Base-by-base conservation (phyloP, 2,888 invertebrate genomes). In the Junonia oenone region DNA sequence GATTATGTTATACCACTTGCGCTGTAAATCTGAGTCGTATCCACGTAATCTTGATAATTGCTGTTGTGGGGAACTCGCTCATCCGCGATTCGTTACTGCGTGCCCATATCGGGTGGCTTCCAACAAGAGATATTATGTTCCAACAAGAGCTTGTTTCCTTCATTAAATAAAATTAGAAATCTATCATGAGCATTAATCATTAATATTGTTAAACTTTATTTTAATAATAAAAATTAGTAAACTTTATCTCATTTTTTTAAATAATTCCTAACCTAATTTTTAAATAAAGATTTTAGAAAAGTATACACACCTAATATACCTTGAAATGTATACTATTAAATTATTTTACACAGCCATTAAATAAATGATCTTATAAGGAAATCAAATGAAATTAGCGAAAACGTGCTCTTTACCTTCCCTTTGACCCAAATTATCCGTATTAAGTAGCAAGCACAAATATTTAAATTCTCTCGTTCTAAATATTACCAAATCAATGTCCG, bases 1-100 rank as follows among this genome's bases (percentile, higher is more conserved):
- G 19, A 69, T 68, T 26, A 27, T 47, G 63, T 67, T 69, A 74
- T 64, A 70, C 58, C 38, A 63, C 65, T 43, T 26, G 43, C 56
- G 63, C 66, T 60, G 61, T 66, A 63, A 62, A 60, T 61, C 61
- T 62, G 60, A 69, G 58, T 64, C 61, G 71, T 60, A 73, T 72
- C 73, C 73, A 73, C 71, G 69, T 77, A 75, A 78, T 80, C 76
- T 76, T 75, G 67, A 72, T 80, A 77, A 78, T 76, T 75, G 71
- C 65, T 68, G 65, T 68, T 71, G 69, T 62, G 67, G 66, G 58
- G 62, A 53, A 59, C 51, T 48, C 57, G 47, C 55, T 54, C 51
- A 43, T 8, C 62, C 63, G 55, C 46, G 58, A 35, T 38, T 48
- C 57, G 35, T 51, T 43, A 62, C 60, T 57, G 22, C 13, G n/a